phyloP scores from a whole-genome alignment of 1,140 invertebrate species.

The Lucilia sericata region DNA sequence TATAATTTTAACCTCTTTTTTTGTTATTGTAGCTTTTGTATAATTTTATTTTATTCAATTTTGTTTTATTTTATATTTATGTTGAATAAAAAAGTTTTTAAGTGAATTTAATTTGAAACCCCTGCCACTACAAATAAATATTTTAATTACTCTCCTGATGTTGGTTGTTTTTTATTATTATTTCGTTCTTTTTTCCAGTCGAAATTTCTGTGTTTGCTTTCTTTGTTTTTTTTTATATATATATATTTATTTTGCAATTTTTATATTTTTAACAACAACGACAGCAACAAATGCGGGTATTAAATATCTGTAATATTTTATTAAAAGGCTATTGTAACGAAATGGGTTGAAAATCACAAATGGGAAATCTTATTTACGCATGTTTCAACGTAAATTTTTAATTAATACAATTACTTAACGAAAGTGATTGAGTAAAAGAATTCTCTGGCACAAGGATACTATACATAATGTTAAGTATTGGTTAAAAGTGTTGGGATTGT shows the following conservation, averaged over 20 bases:
- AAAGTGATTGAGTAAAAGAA: constrained; percentile 34
- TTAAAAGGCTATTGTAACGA: neutral
- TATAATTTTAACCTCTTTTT: constrained; percentile 14
- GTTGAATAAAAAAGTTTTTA: neutral
- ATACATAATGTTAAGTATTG: neutral
- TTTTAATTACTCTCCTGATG: constrained; percentile 10
- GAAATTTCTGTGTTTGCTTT: neutral
- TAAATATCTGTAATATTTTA: neutral
- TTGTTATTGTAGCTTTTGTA: neutral
- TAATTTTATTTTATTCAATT: neutral
- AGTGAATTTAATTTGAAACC: neutral
- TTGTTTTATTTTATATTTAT: neutral
- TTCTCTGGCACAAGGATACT: neutral
- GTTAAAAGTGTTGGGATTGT: neutral
- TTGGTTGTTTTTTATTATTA: neutral
- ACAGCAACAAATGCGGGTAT: neutral
- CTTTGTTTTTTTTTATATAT: no score
- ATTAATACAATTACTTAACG: constrained; percentile 38
- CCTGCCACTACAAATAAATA: neutral
- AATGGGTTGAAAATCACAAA: neutral
- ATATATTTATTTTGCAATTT: neutral
- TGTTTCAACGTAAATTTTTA: constrained; percentile 38
- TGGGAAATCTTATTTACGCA: constrained; percentile 33
- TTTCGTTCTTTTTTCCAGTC: neutral
- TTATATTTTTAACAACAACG: neutral